Base-by-base conservation (phyloP, 30 jellyfish, hydroid and myxozoan species). In the Nemopilema nomurai region DNA sequence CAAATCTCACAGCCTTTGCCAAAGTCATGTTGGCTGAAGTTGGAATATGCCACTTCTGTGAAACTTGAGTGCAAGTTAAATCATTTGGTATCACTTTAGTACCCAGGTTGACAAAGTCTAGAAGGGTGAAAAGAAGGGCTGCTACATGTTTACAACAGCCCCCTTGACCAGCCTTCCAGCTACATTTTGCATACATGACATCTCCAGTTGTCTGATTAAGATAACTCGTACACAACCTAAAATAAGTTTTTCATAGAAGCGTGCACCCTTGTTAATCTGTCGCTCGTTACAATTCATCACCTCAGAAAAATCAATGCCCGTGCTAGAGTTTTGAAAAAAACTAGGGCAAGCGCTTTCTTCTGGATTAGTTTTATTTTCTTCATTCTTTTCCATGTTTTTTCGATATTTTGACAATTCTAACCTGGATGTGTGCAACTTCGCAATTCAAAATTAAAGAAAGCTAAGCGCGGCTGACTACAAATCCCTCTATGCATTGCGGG, bases 111-210 rank as follows among this genome's bases (percentile, higher is more conserved):
- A 52, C 24, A 33, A n/a, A 77, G 41, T 77, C 87, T 49, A 77
- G 16, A 16, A 77, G 51, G 62, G 77, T 51, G 78, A 0, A 79
- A 1, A 65, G 22, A 64, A 31, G 74, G 25, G 81, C 89, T 18
- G 75, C 79, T 0, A 69, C 79, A 69, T 69, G 79, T 41, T 69
- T 69, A 28, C 79, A 8, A 28, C 80, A 62, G 31, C 89, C 89
- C 21, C 83, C 89, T 65, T 79, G 89, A 0, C 84, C 84, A 74
- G 84, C 84, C 74, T 74, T 74, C 25, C 84, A 79, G 29, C 49
- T 49, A 65, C 89, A 79, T 62, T 79, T 79, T 62, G 81, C 80
- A 28, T 62, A 77, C 52, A 1, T 49, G 0, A 77, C 87, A 51
- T 77, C 76, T 25, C 62, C 76, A 77, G 22, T 20, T 51, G 18